phyloP scores from a whole-genome alignment of 2,797 vertebrate species.

The Kryptolebias ocellatus region DNA sequence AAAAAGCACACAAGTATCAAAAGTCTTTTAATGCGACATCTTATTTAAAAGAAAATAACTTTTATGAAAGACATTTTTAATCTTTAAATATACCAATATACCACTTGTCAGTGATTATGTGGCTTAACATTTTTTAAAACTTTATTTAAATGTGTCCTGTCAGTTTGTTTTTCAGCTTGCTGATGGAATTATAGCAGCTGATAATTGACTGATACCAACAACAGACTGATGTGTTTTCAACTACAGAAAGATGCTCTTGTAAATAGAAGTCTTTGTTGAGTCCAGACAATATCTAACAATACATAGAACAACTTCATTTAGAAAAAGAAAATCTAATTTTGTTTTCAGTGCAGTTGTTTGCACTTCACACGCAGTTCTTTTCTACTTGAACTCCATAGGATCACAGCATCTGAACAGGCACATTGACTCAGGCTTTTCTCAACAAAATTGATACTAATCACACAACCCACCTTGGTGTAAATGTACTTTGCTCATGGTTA shows the following conservation, averaged over 20 bases:
- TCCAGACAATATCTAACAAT: slow-evolving; percentile 2
- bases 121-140: no score
- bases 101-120: no score
- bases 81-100: no score
- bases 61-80: no score
- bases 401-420: slow-evolving; percentile 15
- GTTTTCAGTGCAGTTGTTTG: not conserved
- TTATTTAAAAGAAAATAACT: no score
- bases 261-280: not conserved
- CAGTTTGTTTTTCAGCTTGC: no score
- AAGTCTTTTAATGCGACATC: no score
- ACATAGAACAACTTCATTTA: not conserved
- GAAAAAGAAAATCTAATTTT: not conserved
- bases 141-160: no score
- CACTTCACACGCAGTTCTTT: not conserved
- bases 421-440: slow-evolving; percentile 25
- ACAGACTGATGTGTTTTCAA: not conserved
- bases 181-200: no score
- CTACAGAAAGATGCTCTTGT: not conserved
- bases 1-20: no score
- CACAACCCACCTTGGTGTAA: slow-evolving; percentile 45
- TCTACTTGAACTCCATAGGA: slow-evolving; percentile 19
- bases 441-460: slow-evolving; percentile 53
- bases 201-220: no score
- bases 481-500: slow-evolving; percentile 54